Evolutionary conservation across 2,888 invertebrate genomes (phyloP), one percentile per base, ranked within the genome.

Genomic region (Phaonia tiefii): DNA sequence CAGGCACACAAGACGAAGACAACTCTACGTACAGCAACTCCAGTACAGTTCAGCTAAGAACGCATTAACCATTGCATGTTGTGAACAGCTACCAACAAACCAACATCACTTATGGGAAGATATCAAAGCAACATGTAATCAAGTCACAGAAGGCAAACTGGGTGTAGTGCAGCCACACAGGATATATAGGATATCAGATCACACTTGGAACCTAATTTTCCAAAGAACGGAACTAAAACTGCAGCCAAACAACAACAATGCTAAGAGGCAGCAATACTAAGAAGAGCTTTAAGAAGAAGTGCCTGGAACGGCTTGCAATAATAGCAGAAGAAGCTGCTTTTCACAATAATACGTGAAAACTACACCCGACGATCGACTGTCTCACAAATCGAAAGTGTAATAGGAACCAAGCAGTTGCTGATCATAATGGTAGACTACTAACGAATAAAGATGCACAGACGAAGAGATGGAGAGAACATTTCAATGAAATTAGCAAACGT

Each of bases 401-500:
- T n/a, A n/a, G n/a, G n/a, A n/a, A n/a, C n/a, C n/a, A n/a, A 39
- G 39, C 10, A 39, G 10, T n/a, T n/a, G n/a, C n/a, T 8, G 39
- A 39, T 39, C 39, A 10, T 44, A 44, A 44, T 44, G 3, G n/a
- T 44, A 44, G 44, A n/a, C 44, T 10, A 44, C 44, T 44, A 44
- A 44, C 44, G 2, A 44, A 2, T n/a, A 44, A 44, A 2, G 11
- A 7, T 44, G 3, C 11, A 44, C 44, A 44, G n/a, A 44, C n/a
- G 11, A 11, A 44, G n/a, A 44, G 44, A 44, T 44, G 44, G 44
- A 44, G 44, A 44, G n/a, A n/a, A n/a, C n/a, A n/a, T n/a, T n/a
- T n/a, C n/a, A n/a, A n/a, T n/a, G n/a, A n/a, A n/a, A n/a, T 11
- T 44, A 7, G 44, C n/a, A 44, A n/a, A n/a, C n/a, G n/a, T n/a